phyloP scores from a whole-genome alignment of 2,113 vertebrate species.

The Thomomys bottae region DNA sequence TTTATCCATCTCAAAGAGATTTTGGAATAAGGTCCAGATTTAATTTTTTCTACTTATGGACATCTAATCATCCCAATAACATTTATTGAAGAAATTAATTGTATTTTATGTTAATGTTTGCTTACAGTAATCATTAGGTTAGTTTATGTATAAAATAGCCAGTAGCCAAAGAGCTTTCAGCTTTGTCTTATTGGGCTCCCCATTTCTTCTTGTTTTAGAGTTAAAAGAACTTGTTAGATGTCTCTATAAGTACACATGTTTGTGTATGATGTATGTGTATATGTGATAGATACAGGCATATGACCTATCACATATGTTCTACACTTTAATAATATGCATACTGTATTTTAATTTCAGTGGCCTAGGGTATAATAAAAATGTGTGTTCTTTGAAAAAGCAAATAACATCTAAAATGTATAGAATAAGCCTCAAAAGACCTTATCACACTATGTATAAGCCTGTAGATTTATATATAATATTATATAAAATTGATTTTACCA shows the following conservation, averaged over 20 bases:
- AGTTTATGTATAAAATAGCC: constrained; percentile 7
- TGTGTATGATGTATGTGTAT: not conserved
- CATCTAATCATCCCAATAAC: not conserved
- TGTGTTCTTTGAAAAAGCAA: constrained; percentile 18
- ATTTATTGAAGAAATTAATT: too few relatives aligned
- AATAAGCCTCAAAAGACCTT: not conserved
- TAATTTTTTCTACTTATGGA: not conserved
- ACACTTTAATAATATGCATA: not conserved
- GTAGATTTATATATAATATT: not conserved
- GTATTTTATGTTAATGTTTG: not conserved
- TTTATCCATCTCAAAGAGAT: not conserved
- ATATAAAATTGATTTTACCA: not conserved
- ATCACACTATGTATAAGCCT: not conserved
- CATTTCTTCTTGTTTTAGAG: constrained; percentile 17
- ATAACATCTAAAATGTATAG: not conserved
- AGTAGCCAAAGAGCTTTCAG: not conserved
- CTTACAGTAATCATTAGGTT: not conserved
- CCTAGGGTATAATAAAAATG: not conserved
- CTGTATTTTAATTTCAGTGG: not conserved
- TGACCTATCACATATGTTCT: not conserved
- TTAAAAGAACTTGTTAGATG: not conserved
- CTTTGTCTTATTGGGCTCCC: not conserved
- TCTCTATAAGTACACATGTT: not conserved
- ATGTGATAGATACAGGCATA: not conserved
- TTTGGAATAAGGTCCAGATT: not conserved